phyloP scores from a whole-genome alignment of 2,797 vertebrate species.

The Limnodromus scolopaceus region DNA sequence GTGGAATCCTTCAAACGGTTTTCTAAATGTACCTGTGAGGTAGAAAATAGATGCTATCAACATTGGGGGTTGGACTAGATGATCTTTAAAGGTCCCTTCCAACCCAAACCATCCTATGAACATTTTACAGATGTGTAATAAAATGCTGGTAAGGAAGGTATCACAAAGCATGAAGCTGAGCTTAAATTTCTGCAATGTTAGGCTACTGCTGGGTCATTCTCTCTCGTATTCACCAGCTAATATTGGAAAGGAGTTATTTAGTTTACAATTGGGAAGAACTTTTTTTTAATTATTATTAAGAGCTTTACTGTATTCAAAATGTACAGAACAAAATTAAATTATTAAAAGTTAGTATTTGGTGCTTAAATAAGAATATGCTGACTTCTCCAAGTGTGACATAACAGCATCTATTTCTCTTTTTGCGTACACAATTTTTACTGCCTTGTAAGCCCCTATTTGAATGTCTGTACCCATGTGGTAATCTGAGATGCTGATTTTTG shows the following conservation, averaged over 20 bases:
- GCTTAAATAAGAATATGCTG: neutral
- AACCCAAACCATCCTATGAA: neutral
- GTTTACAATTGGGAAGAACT: neutral
- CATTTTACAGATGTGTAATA: accelerated
- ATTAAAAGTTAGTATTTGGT: neutral
- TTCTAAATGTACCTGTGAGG: neutral
- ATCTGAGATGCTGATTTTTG: neutral
- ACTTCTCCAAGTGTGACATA: neutral
- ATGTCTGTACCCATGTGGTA: neutral
- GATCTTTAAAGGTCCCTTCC: neutral
- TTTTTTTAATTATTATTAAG: neutral
- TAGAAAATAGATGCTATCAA: neutral
- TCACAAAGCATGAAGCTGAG: neutral
- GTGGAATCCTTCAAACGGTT: neutral
- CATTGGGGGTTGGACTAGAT: neutral
- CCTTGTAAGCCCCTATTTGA: neutral
- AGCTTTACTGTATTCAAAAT: neutral
- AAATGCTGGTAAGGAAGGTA: neutral
- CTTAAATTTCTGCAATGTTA: accelerated
- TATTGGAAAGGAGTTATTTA: neutral
- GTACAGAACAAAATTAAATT: neutral
- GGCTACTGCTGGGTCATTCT: neutral
- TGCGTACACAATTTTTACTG: neutral
- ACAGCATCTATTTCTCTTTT: neutral
- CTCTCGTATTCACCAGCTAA: neutral